A percentile compares a stretch with the other conserved stretches of the same genome.
Evolutionary conservation across 2,888 invertebrate species (phyloP).

Genomic region (Heliconius sara): DNA sequence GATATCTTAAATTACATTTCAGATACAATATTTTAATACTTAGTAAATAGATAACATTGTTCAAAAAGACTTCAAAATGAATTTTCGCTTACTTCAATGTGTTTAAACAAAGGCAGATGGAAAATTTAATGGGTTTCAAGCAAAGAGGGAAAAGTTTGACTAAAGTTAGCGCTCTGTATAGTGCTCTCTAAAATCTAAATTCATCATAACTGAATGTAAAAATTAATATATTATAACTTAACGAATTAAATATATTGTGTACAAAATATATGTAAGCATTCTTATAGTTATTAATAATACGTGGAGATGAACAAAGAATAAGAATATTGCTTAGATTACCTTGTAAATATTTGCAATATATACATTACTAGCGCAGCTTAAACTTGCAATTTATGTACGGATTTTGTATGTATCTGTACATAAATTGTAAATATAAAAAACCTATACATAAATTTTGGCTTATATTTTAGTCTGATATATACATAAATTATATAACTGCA

Average conservation of each 20-base stretch:
- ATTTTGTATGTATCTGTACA: too few species aligned
- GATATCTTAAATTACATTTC: not conserved
- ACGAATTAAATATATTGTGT: not conserved
- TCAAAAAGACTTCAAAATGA: slow-evolving; percentile 18
- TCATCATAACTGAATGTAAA: not conserved
- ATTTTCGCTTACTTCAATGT: slow-evolving; percentile 23
- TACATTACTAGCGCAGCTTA: too few species aligned
- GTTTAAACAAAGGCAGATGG: slow-evolving; percentile 25
- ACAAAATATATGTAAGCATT: too few species aligned
- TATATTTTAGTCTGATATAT: too few species aligned
- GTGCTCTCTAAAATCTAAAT: slow-evolving; percentile 7
- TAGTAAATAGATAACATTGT: slow-evolving; percentile 19
- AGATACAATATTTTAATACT: not conserved
- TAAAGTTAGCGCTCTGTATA: slow-evolving; percentile 12
- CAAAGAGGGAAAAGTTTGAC: slow-evolving; percentile 28
- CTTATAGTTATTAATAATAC: too few species aligned
- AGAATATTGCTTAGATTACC: too few species aligned
- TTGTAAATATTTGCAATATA: too few species aligned
- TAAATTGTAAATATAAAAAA: too few species aligned
- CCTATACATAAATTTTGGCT: too few species aligned
- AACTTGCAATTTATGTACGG: too few species aligned
- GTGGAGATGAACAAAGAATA: too few species aligned
- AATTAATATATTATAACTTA: not conserved
- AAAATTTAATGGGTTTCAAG: slow-evolving; percentile 25
- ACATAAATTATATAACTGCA: too few species aligned